Evolutionary conservation across 2,888 invertebrate genomes (phyloP).

Genomic region (Brassicogethes aeneus): DNA sequence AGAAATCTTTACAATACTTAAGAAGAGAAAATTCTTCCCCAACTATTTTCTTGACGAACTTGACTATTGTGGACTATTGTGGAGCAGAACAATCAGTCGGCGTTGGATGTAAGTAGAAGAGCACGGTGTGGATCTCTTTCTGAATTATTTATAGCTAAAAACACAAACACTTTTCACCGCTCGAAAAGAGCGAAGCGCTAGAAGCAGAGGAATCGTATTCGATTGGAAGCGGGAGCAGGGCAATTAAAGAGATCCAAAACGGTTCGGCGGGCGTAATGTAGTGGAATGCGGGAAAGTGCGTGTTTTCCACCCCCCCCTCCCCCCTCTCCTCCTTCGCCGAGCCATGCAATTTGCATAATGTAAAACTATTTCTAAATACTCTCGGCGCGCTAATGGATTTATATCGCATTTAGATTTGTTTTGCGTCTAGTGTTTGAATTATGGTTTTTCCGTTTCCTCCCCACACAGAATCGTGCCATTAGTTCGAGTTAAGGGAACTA

Average conservation of each 20-base stretch:
- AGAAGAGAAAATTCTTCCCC: too few relatives aligned
- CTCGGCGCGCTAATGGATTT: slow-evolving; percentile 9
- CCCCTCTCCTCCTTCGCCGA: not conserved
- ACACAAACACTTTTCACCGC: too few relatives aligned
- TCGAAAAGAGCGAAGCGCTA: too few relatives aligned
- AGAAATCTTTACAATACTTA: too few relatives aligned
- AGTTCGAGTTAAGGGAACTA: not conserved
- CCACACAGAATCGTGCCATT: not conserved
- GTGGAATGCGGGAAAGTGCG: slow-evolving; percentile 25
- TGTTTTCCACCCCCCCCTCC: not conserved
- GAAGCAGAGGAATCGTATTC: too few relatives aligned
- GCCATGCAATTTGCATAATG: slow-evolving; percentile 36
- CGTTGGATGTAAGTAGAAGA: too few relatives aligned
- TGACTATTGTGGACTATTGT: too few relatives aligned
- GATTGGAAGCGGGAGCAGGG: too few relatives aligned
- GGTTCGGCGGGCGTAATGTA: slow-evolving; percentile 31
- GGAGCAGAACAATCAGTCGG: too few relatives aligned
- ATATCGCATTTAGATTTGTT: not conserved
- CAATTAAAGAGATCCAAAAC: slow-evolving; percentile 31
- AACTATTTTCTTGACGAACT: too few relatives aligned
- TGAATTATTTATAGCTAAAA: too few relatives aligned
- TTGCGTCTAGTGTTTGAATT: not conserved
- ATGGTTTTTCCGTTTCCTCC: not conserved
- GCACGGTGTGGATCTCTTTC: too few relatives aligned
- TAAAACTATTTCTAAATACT: slow-evolving; percentile 20